Evolutionary conservation across 1,140 invertebrate species (phyloP), one percentile per base, ranked within the genome.

Genomic region (Potamilus streckersoni): DNA sequence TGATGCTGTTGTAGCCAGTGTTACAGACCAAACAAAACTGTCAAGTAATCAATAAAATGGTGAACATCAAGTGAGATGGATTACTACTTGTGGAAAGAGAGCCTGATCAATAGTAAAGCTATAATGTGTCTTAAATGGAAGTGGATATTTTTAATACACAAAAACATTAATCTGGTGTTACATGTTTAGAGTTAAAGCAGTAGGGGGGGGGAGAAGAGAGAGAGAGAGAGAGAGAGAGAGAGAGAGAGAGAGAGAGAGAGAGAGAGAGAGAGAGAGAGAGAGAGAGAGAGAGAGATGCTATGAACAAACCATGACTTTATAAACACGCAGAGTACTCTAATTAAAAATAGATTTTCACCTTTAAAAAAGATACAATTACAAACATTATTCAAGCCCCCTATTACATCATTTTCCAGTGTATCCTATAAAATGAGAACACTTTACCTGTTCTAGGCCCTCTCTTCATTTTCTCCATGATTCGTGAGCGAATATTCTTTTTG

Each of bases 221-320:
- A 78, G 64, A 78, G 71, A 73, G 65, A 74, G 71, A 73, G 38
- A 79, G 23, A 63, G 66, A 76, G 66, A 79, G 69, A 66, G 68
- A 68, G 64, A 79, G 71, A 69, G 56, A 63, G 27, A 72, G 74
- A 69, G 71, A 69, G 69, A 64, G 71, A 64, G 67, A 73, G 71
- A 73, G 74, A 78, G 71, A 74, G 64, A 78, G 76, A 78, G 64
- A 78, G 71, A 73, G 65, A 74, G 71, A 73, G 38, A 79, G 23
- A 63, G 66, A 76, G 66, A 79, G 69, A 66, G 68, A 68, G 64
- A 79, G 71, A 69, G 56, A 63, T n/a, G n/a, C n/a, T n/a, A n/a
- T n/a, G n/a, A n/a, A n/a, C n/a, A n/a, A n/a, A n/a, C n/a, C n/a
- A n/a, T n/a, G n/a, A n/a, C n/a, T n/a, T n/a, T n/a, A 49, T 49